phyloP scores from a whole-genome alignment of 2,113 vertebrate species.

The Ailuropoda melanoleuca region DNA sequence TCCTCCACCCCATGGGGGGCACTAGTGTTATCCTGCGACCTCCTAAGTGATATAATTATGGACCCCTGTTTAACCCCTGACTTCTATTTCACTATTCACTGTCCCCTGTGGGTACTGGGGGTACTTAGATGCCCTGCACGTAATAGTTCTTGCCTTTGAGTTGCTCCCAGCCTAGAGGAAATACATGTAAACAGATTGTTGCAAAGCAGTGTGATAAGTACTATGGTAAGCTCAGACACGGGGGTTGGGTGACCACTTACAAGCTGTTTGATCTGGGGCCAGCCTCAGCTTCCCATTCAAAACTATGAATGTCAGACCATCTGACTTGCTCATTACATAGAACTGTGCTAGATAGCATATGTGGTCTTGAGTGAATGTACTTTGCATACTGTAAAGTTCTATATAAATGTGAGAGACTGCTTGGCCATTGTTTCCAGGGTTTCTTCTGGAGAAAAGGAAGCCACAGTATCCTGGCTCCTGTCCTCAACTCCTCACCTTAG shows the following conservation, averaged over 20 bases:
- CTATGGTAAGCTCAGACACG: not conserved
- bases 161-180: not conserved
- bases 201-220: not conserved
- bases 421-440: not conserved
- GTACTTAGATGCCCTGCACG: not conserved
- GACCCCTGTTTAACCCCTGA: not conserved
- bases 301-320: not conserved
- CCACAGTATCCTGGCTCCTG: not conserved
- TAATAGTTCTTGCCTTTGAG: not conserved
- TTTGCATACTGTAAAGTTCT: not conserved
- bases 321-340: not conserved
- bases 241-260: not conserved
- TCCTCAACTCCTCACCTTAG: not conserved
- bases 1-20: not conserved
- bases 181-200: not conserved
- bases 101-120: not conserved
- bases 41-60: not conserved
- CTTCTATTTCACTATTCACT: not conserved
- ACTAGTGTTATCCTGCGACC: not conserved
- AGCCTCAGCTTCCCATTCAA: conserved; percentile 2
- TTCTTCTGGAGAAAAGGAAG: conserved; percentile 38
- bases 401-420: not conserved
- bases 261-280: conserved; percentile 19
- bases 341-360: not conserved
- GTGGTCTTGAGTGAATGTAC: not conserved